Evolutionary conservation across 1,140 invertebrate genomes (phyloP), one percentile per base, ranked within the genome.

Genomic region (Phymastichus coffea): DNA sequence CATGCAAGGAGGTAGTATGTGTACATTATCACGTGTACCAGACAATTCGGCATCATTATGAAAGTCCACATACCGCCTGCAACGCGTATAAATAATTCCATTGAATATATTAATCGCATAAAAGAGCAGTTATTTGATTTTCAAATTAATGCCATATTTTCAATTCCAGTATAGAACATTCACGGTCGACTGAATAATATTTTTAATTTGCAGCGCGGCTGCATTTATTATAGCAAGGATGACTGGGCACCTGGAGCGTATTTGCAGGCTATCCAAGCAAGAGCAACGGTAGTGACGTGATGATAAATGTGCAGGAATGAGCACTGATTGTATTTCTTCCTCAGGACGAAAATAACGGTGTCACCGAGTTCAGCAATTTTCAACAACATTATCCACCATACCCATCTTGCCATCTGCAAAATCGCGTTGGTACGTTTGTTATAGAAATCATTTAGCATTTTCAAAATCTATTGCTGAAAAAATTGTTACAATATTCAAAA

Each of bases 241-340:
- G 52, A 61, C 59, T 55, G 15, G 53, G 49, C 69, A 87, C 86
- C 86, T 77, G 84, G 83, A 41, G 83, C 76, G 68, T 81, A 87
- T 77, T 86, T 90, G 30, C 84, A 81, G 3, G 80, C 87, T 20
- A 87, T 82, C 88, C 89, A 94, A 68, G 87, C 83, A 7, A 89
- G 76, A 15, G 80, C 61, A 51, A 86, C 76, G 30, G 88, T 87
- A 35, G 83, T 84, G 49, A 82, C 77, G 64, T 91, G 89, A 78
- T 90, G 88, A 67, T 90, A 90, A 23, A 90, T 73, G 65, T 91
- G 89, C 22, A 91, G 77, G 66, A 86, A 88, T 2, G 87, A 85
- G 12, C 87, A 82, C 75, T 91, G 89, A 33, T 84, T 84, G 40
- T 84, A 78, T 70, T 89, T 91, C 72, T 89, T 90, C 22, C 88